phyloP scores from a whole-genome alignment of 2,888 invertebrate genomes.

The Aphelenchoides bicaudatus region DNA sequence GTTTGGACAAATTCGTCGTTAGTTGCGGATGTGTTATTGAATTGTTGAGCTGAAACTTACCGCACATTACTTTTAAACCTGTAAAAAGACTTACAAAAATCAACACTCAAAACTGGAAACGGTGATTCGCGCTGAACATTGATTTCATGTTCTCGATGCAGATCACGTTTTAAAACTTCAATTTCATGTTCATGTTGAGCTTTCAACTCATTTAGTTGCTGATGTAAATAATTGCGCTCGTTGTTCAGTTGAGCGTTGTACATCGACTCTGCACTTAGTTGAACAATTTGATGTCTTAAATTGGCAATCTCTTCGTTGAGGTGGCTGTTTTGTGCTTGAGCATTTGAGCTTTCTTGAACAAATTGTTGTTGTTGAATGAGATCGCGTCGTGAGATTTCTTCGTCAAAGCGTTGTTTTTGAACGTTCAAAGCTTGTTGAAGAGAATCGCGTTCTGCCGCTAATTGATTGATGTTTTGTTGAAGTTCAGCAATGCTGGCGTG shows the following conservation, averaged over 20 bases:
- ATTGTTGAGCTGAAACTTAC: constrained; percentile 2
- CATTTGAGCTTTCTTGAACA: neutral
- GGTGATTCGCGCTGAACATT: too few relatives aligned
- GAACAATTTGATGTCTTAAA: neutral
- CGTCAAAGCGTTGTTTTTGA: neutral
- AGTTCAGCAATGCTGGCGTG: neutral
- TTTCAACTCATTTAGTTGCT: constrained; percentile 8
- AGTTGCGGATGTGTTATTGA: neutral
- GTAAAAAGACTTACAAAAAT: neutral
- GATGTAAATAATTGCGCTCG: constrained; percentile 3
- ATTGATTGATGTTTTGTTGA: neutral
- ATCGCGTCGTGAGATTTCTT: neutral
- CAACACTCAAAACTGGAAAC: constrained; percentile 4
- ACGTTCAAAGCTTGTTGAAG: neutral
- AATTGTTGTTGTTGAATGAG: neutral
- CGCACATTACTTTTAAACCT: neutral
- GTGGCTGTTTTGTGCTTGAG: neutral
- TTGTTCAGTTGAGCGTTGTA: neutral
- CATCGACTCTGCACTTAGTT: neutral
- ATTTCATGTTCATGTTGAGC: neutral
- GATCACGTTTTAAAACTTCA: too few relatives aligned
- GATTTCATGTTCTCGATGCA: too few relatives aligned
- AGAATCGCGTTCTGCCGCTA: neutral
- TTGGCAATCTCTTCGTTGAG: neutral
- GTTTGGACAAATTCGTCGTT: neutral